phyloP scores from a whole-genome alignment of 2,113 vertebrate genomes.

The Tympanuchus pallidicinctus region DNA sequence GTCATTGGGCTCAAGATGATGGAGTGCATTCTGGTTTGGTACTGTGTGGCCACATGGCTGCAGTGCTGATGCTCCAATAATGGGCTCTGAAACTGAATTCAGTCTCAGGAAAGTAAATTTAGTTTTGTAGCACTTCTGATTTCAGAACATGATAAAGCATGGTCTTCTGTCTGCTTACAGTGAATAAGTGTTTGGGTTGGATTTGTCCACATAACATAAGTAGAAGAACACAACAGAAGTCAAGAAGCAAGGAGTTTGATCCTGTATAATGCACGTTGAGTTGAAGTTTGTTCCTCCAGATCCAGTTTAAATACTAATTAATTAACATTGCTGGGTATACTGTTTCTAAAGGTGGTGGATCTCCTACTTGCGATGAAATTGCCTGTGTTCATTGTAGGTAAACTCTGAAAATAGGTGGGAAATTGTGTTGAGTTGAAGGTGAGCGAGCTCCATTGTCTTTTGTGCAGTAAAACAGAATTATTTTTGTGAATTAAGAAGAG shows the following conservation, averaged over 20 bases:
- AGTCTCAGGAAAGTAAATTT: background rate
- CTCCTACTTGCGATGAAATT: background rate
- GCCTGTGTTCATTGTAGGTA: rapidly evolving
- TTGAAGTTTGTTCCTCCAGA: background rate
- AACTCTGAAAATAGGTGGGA: background rate
- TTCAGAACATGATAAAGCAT: background rate
- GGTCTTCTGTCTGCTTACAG: background rate
- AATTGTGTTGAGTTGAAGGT: background rate
- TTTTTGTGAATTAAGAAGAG: background rate
- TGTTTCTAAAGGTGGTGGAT: background rate
- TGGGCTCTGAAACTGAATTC: background rate
- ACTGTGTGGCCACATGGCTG: background rate
- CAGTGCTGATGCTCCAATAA: background rate
- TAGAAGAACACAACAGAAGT: background rate
- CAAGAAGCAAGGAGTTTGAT: background rate
- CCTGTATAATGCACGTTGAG: background rate
- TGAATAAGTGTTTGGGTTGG: too few species aligned
- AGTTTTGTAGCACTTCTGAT: background rate
- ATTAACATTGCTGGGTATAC: background rate
- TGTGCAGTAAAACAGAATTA: background rate
- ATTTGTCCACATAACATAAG: too few species aligned
- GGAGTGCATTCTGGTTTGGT: background rate
- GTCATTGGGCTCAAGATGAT: background rate
- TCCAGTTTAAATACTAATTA: background rate
- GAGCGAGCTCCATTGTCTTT: background rate